Conservation (phyloP, 2,797 vertebrate species). For the Esox masquinongy region DNA sequence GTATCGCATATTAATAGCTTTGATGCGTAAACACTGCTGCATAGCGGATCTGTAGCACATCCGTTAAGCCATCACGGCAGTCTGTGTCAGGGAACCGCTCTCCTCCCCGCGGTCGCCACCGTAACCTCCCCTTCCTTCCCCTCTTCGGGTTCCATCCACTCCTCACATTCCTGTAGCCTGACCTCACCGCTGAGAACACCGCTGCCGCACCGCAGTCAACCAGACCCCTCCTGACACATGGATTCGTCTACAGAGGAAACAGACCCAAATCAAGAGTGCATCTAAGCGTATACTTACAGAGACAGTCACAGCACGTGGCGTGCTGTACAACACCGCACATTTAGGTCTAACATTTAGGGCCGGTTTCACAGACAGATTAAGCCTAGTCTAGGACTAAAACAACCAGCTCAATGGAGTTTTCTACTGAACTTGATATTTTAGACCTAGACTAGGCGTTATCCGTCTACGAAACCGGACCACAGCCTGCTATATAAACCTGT, state of each 20-base stretch:
- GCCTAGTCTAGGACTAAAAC: too few species aligned
- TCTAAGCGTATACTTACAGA: not conserved
- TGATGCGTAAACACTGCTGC: slow-evolving; percentile 26
- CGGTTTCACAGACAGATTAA: too few species aligned
- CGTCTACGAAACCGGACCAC: too few species aligned
- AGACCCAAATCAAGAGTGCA: not conserved
- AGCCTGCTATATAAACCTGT: too few species aligned
- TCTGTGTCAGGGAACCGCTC: slow-evolving; percentile 10
- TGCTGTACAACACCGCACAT: not conserved
- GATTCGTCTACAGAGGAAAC: not conserved
- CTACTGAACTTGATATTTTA: too few species aligned
- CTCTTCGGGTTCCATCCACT: not conserved
- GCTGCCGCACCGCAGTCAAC: not conserved
- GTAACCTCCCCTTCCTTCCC: slow-evolving; percentile 20
- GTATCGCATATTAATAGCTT: not conserved
- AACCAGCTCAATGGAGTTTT: too few species aligned
- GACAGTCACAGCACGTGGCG: not conserved
- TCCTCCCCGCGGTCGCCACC: not conserved
- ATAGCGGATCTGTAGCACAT: slow-evolving; percentile 35
- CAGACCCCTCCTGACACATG: not conserved
- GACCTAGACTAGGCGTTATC: too few species aligned
- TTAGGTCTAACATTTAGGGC: too few species aligned
- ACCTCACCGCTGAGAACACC: slow-evolving; percentile 32
- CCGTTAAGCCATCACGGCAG: slow-evolving; percentile 31
- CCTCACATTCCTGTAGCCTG: slow-evolving; percentile 47